Evolutionary conservation across 2,113 vertebrate genomes (phyloP).

Genomic region (Oceanodroma tethys): DNA sequence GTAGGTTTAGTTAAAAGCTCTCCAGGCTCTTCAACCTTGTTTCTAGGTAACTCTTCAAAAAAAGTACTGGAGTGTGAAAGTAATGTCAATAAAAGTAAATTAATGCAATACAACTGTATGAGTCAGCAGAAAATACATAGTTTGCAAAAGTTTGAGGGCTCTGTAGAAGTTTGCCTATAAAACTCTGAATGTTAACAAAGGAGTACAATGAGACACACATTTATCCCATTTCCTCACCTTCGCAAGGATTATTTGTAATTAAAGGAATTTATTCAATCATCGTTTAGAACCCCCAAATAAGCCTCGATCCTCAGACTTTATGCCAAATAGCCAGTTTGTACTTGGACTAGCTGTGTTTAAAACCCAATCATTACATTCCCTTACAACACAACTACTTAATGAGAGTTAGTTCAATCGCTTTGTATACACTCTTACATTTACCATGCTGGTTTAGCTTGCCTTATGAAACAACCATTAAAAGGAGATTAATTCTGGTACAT

Average conservation of each 20-base stretch:
- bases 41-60: background rate
- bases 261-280: background rate
- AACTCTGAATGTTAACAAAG: background rate
- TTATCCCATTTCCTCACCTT: background rate
- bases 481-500: background rate
- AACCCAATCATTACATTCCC: background rate
- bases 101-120: background rate
- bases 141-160: background rate
- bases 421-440: background rate
- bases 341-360: background rate
- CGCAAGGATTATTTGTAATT: background rate
- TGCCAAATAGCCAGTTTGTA: background rate
- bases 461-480: background rate
- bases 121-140: background rate
- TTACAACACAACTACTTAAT: background rate
- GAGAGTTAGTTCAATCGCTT: background rate
- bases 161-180: background rate
- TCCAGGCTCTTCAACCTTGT: background rate
- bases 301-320: background rate
- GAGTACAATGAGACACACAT: background rate
- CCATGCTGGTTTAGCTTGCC: background rate
- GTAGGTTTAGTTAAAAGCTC: background rate
- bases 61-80: background rate
- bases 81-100: background rate
- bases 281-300: background rate